phyloP scores from a whole-genome alignment of 2,113 vertebrate species.

The Ellobius talpinus region DNA sequence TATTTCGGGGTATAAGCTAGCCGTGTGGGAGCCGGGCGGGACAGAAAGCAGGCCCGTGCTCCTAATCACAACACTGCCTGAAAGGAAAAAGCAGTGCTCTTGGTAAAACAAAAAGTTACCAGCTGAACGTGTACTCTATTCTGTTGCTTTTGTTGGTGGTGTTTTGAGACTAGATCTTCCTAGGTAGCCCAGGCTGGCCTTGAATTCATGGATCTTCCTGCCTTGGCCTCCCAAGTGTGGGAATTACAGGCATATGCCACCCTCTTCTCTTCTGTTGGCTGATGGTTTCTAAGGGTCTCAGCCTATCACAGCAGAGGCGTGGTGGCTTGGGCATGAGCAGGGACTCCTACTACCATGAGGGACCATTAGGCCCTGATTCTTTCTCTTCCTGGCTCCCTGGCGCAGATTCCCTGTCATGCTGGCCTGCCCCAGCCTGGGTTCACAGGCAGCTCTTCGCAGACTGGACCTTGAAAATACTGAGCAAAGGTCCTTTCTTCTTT shows the following conservation, averaged over 20 bases:
- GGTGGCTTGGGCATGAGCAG: not conserved
- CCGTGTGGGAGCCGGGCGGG: too few relatives aligned
- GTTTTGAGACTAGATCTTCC: not conserved
- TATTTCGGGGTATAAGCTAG: too few relatives aligned
- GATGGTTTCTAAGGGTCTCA: not conserved
- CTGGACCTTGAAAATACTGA: not conserved
- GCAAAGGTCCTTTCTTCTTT: not conserved
- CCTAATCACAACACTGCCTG: too few relatives aligned
- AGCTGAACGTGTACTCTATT: not conserved
- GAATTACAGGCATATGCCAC: not conserved
- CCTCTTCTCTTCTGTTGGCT: not conserved
- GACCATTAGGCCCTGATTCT: not conserved
- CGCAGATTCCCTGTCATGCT: not conserved
- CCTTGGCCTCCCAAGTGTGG: not conserved
- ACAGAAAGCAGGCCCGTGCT: too few relatives aligned
- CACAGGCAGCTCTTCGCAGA: not conserved
- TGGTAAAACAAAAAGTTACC: not conserved
- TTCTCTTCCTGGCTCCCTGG: not conserved
- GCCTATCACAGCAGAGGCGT: not conserved
- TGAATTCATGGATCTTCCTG: not conserved
- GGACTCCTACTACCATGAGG: not conserved
- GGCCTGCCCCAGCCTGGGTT: not conserved
- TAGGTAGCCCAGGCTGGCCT: not conserved
- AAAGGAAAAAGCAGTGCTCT: not conserved
- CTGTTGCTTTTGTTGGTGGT: not conserved